phyloP scores from a whole-genome alignment of 2,888 invertebrate genomes.

The Zeuzera pyrina region DNA sequence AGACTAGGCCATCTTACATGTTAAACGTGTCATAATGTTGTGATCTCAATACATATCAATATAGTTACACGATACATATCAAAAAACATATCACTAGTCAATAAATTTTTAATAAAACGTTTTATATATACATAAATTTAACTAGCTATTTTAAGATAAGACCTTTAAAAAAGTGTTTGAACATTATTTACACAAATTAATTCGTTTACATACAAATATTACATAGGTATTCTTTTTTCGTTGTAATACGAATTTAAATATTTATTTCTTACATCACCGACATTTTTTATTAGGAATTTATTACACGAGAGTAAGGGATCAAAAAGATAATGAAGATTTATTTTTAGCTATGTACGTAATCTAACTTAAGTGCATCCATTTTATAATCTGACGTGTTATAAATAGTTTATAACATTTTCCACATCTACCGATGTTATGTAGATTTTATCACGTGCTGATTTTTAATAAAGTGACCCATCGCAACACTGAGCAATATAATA shows the following conservation, averaged over 20 bases:
- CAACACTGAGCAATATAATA: conserved; percentile 70
- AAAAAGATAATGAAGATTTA: too few relatives aligned
- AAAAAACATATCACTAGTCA: conserved; percentile 54
- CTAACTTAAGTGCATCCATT: too few relatives aligned
- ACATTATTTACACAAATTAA: conserved; percentile 23
- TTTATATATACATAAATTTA: conserved; percentile 64
- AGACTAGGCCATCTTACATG: conserved; percentile 65
- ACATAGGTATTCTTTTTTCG: conserved; percentile 12
- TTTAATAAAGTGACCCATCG: conserved; percentile 64
- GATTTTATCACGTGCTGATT: conserved; percentile 51
- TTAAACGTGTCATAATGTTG: conserved; percentile 27
- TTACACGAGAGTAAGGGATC: too few relatives aligned
- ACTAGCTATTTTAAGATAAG: conserved; percentile 27
- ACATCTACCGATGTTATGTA: too few relatives aligned
- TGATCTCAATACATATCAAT: conserved; percentile 55
- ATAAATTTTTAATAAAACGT: conserved; percentile 57
- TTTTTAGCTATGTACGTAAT: too few relatives aligned
- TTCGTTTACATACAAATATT: conserved; percentile 29
- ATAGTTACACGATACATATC: conserved; percentile 43
- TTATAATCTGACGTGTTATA: too few relatives aligned
- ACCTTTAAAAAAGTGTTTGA: conserved; percentile 29
- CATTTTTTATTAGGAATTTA: too few relatives aligned
- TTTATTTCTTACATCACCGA: too few relatives aligned
- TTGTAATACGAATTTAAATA: too few relatives aligned
- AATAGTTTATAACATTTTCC: too few relatives aligned